Evolutionary conservation across 2,797 vertebrate genomes (phyloP).

Genomic region (Gila robusta): DNA sequence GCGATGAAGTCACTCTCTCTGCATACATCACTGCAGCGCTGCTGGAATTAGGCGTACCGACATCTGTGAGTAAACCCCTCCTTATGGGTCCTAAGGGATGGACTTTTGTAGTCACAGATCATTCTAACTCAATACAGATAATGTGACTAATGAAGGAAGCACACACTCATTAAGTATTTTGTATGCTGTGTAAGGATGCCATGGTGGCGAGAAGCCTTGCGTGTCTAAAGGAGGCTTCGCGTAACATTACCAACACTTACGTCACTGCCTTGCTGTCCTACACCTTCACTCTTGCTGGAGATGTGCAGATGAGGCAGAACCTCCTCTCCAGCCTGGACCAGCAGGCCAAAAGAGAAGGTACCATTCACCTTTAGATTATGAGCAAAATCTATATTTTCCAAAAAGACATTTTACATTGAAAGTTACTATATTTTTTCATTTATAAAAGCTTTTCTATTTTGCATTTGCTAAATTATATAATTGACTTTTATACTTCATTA

Average conservation of each 20-base stretch:
- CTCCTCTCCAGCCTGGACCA: constrained; percentile 72
- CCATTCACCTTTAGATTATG: neutral
- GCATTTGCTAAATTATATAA: neutral
- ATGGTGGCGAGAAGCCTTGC: constrained; percentile 68
- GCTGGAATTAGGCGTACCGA: constrained; percentile 71
- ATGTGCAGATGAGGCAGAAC: constrained; percentile 62
- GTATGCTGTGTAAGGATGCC: constrained; percentile 64
- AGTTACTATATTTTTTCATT: no score
- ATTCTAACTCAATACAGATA: neutral
- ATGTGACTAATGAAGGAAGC: neutral
- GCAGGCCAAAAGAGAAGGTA: constrained; percentile 52
- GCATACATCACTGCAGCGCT: constrained; percentile 79
- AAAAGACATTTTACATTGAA: neutral
- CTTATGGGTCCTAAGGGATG: neutral
- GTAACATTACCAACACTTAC: constrained; percentile 72
- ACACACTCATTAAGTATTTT: neutral
- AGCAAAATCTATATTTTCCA: neutral
- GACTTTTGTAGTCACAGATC: no score
- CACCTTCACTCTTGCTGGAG: constrained; percentile 79
- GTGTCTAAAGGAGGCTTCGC: constrained; percentile 70
- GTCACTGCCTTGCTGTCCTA: constrained; percentile 80
- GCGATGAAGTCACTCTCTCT: constrained; percentile 78
- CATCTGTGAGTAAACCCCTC: constrained; percentile 67
- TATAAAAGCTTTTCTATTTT: no score
- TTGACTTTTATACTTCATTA: neutral